Percentiles rank a stretch among this genome's conserved stretches.
Conservation (phyloP, 2,797 vertebrate genomes). For the Okamejei kenojei region DNA sequence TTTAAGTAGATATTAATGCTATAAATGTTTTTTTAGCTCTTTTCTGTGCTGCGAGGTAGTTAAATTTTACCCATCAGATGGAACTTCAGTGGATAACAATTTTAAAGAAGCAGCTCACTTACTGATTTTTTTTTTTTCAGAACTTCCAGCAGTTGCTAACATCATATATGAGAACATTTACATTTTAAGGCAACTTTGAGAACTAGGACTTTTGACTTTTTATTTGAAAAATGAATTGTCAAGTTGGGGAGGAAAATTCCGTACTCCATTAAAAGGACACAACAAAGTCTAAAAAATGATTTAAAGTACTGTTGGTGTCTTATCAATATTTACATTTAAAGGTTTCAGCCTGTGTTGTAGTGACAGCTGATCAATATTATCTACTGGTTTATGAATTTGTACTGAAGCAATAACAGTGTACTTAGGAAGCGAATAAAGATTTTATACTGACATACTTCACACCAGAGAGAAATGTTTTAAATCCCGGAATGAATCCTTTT, state of each 20-base stretch:
- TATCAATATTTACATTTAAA: conserved; percentile 38
- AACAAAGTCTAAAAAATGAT: conserved; percentile 36
- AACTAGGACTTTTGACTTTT: conserved; percentile 15
- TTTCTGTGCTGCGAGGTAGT: background rate
- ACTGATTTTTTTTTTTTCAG: background rate
- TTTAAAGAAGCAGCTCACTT: conserved; percentile 18
- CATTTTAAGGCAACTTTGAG: conserved; percentile 9
- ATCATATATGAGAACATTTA: background rate
- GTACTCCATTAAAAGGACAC: conserved; percentile 29
- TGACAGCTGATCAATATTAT: conserved; percentile 38
- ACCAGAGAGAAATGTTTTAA: conserved; percentile 33
- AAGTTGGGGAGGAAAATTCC: conserved; percentile 14
- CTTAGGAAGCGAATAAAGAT: conserved; percentile 37
- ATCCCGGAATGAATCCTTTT: conserved; percentile 33
- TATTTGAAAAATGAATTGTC: conserved; percentile 29
- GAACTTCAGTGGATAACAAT: background rate
- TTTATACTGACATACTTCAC: conserved; percentile 36
- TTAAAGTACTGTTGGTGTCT: conserved; percentile 20
- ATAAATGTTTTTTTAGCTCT: background rate
- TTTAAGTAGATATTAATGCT: background rate
- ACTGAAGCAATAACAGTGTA: conserved; percentile 37
- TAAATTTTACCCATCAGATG: background rate
- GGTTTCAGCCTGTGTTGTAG: conserved; percentile 33
- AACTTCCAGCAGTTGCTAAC: background rate
- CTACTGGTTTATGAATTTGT: conserved; percentile 37